Evolutionary conservation across 1,140 invertebrate genomes (phyloP).

Genomic region (Rhysida immarginata): DNA sequence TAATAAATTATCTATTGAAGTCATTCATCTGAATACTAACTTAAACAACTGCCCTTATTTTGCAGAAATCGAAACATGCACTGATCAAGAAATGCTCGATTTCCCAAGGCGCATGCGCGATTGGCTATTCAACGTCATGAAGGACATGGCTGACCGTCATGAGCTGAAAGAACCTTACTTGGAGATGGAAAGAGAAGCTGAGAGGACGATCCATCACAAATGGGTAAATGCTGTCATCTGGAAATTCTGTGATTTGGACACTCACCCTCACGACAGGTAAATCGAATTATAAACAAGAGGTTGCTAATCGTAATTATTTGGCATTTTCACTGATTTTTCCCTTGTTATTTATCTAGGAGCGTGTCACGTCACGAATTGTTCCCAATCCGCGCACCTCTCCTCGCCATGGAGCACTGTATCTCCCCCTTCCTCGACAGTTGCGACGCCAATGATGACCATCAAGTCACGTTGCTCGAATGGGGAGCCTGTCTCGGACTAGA

Average conservation of each 20-base stretch:
- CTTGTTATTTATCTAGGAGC: conserved; percentile 35
- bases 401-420: conserved; percentile 87
- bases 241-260: conserved; percentile 93
- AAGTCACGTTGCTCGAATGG: conserved; percentile 79
- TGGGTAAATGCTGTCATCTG: conserved; percentile 86
- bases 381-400: conserved; percentile 77
- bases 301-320: background rate
- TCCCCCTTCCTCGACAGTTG: conserved; percentile 84
- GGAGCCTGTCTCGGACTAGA: conserved; percentile 74
- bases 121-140: conserved; percentile 93
- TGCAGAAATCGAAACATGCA: conserved; percentile 37
- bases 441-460: conserved; percentile 70
- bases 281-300: background rate
- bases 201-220: conserved; percentile 47
- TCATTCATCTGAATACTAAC: too few relatives aligned
- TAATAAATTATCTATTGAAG: too few relatives aligned
- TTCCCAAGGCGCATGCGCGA: conserved; percentile 88
- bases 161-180: conserved; percentile 70
- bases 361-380: conserved; percentile 87
- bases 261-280: conserved; percentile 63
- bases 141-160: conserved; percentile 75
- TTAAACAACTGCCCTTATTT: too few relatives aligned
- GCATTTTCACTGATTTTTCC: too few relatives aligned
- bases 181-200: conserved; percentile 73
- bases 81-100: conserved; percentile 66